Evolutionary conservation across 2,797 vertebrate species (phyloP).

Genomic region (Urocyon cinereoargenteus): DNA sequence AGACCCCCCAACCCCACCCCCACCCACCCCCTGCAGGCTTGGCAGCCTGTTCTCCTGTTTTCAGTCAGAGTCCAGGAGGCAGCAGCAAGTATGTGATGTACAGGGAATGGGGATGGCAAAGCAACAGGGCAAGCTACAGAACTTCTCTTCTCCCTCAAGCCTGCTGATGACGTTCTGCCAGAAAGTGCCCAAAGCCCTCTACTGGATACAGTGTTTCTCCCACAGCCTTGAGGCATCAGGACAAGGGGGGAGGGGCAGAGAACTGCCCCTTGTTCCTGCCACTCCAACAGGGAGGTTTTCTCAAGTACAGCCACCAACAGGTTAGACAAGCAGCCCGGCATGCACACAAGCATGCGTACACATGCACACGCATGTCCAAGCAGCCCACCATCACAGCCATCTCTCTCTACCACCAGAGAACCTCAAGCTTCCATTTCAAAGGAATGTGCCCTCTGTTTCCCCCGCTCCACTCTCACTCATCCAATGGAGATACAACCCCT

Average conservation of each 20-base stretch:
- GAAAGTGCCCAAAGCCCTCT: slow-evolving; percentile 45
- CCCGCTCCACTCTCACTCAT: neutral
- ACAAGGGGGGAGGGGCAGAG: slow-evolving; percentile 20
- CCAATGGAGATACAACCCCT: slow-evolving; percentile 20
- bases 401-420: slow-evolving; percentile 63
- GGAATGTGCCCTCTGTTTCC: slow-evolving; percentile 47
- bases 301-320: slow-evolving; percentile 40
- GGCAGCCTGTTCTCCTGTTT: slow-evolving; percentile 49
- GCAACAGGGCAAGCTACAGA: slow-evolving; percentile 65
- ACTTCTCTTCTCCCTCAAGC: slow-evolving; percentile 56
- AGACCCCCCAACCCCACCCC: neutral
- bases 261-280: slow-evolving; percentile 62
- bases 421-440: slow-evolving; percentile 67
- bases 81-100: slow-evolving; percentile 73
- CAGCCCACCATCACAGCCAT: slow-evolving; percentile 68
- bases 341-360: slow-evolving; percentile 72
- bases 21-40: neutral
- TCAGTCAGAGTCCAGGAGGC: slow-evolving; percentile 64
- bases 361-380: slow-evolving; percentile 69
- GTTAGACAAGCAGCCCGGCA: slow-evolving; percentile 75
- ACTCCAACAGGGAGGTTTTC: slow-evolving; percentile 73
- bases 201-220: slow-evolving; percentile 68
- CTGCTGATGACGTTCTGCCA: slow-evolving; percentile 27
- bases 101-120: slow-evolving; percentile 27
- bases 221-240: slow-evolving; percentile 60